Evolutionary conservation across 2,797 vertebrate species (phyloP).

Genomic region (Alectoris magna): DNA sequence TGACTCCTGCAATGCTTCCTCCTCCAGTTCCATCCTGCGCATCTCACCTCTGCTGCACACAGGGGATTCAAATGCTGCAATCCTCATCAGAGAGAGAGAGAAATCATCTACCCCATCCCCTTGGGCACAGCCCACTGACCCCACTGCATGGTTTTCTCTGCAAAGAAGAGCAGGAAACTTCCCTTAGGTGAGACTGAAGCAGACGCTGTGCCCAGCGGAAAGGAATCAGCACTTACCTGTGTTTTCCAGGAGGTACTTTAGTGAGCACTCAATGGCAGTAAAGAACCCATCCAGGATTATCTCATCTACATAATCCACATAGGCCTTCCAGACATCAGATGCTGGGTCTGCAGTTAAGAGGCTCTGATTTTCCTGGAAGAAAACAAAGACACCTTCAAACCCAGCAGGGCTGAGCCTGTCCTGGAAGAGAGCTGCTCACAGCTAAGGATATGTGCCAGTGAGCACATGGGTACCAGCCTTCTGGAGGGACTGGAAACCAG

Average conservation of each 20-base stretch:
- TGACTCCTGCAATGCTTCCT: not conserved
- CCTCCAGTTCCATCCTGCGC: not conserved
- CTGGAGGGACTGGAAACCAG: not conserved
- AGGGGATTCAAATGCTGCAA: not conserved
- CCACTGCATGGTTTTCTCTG: not conserved
- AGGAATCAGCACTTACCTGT: constrained; percentile 81
- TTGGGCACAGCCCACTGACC: not conserved
- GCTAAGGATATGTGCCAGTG: not conserved
- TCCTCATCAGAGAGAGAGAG: not conserved
- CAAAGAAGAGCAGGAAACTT: not conserved
- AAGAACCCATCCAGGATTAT: constrained; percentile 92
- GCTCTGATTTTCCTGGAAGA: constrained; percentile 85
- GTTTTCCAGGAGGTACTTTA: constrained; percentile 92
- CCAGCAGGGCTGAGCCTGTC: not conserved
- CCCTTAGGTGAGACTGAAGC: not conserved
- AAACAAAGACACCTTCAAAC: not conserved
- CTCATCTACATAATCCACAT: constrained; percentile 90
- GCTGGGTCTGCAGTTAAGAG: constrained; percentile 84
- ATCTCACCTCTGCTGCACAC: not conserved
- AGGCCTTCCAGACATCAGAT: constrained; percentile 87
- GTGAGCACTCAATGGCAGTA: constrained; percentile 87
- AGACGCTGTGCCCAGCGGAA: not conserved
- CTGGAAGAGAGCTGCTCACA: not conserved
- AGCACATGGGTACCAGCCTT: not conserved
- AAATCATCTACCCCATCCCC: not conserved